Evolutionary conservation across 2,113 vertebrate genomes (phyloP), one percentile per base, ranked within the genome.

Genomic region (Oxyura jamaicensis): DNA sequence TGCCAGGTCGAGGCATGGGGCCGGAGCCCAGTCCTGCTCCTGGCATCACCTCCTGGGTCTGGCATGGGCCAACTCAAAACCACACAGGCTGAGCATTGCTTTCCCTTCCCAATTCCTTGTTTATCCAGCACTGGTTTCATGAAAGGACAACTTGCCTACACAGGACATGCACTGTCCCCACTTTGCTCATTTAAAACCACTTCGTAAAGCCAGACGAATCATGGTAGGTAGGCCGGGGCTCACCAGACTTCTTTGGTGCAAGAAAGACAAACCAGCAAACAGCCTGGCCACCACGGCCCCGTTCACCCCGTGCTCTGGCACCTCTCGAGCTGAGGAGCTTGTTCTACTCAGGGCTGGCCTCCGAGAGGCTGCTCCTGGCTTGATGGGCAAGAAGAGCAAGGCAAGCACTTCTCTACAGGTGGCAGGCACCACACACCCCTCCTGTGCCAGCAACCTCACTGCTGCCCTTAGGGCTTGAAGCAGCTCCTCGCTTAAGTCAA

Each of bases 251-350:
- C 52, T 69, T 50, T 1, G 71, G 31, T 9, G 35, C 46, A 48
- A 48, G 46, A 48, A 48, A 48, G 46, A 21, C 20, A 44, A 44
- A 44, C 35, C 0, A 71, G 42, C 19, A 26, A 59, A 55, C 4
- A 72, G 35, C 35, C 26, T 42, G 62, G 59, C 39, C 68, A 77
- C 63, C n/a, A 33, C 2, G 0, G 0, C 4, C 17, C 1, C 0
- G 0, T 4, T n/a, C n/a, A 59, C 12, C 46, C 50, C 13, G 17
- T 6, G 10, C 29, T 20, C 39, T 42, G 29, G 29, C 39, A 58
- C 31, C 39, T 42, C 53, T 58, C 4, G 16, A 69, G 68, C 35
- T 63, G 59, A 16, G 52, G 35, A 77, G 33, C 23, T 25, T 12
- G 48, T 52, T 20, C 15, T 29, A 15, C 4, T 11, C 22, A 36